phyloP scores from a whole-genome alignment of 2,888 invertebrate species.

The Chironomus riparius region DNA sequence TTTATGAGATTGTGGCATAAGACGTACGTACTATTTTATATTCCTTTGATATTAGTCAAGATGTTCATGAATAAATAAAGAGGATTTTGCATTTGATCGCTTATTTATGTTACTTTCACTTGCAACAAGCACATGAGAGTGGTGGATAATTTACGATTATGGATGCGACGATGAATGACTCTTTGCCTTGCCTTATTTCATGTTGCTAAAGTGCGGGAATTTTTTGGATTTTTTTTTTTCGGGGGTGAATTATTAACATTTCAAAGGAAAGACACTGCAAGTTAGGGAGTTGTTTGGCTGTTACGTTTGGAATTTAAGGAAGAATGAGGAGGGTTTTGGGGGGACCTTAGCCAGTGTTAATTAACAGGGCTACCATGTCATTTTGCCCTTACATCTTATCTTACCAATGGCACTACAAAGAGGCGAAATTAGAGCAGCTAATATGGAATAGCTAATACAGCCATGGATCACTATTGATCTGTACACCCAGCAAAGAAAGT shows the following conservation, averaged over 20 bases:
- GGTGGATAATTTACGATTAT: conserved; percentile 25
- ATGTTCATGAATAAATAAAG: conserved; percentile 26
- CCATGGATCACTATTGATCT: too few relatives aligned
- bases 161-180: conserved; percentile 20
- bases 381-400: too few relatives aligned
- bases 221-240: not conserved
- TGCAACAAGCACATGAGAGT: not conserved
- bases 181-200: not conserved
- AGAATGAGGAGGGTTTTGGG: too few relatives aligned
- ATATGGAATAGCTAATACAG: too few relatives aligned
- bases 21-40: not conserved
- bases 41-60: conserved; percentile 21
- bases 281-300: not conserved
- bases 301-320: too few relatives aligned
- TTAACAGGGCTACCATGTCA: too few relatives aligned
- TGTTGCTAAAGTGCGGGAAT: not conserved
- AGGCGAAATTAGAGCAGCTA: too few relatives aligned
- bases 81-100: conserved; percentile 22
- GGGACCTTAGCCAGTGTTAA: too few relatives aligned
- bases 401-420: too few relatives aligned
- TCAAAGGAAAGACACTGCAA: not conserved
- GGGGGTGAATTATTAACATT: conserved; percentile 23
- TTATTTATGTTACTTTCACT: conserved; percentile 20
- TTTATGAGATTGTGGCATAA: conserved; percentile 9
- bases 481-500: too few relatives aligned